Base-by-base conservation (phyloP, 2,797 vertebrate species). In the Cirrhinus molitorella region DNA sequence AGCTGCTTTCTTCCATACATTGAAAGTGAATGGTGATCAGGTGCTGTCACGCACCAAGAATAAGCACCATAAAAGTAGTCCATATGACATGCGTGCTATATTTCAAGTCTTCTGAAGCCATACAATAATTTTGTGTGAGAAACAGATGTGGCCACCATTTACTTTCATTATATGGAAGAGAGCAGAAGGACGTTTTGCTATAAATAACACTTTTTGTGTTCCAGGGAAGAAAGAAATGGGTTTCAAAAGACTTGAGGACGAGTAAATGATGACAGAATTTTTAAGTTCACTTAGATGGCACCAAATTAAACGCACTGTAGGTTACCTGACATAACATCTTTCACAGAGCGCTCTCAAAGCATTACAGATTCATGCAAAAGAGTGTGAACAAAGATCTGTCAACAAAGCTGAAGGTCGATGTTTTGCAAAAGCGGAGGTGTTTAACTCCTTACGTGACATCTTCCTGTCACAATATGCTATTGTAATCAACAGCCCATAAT, bases 181-280 rank as follows among this genome's bases (percentile, higher is more conserved):
- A 71, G 49, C 25, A 75, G 61, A 66, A 76, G 49, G 72, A 76
- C 53, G 34, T 67, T 76, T 37, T 45, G 61, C 72, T 76, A 83
- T 57, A 83, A 83, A 76, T 76, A 83, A 83, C 72, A 55, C 47
- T 10, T 66, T 75, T 76, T 75, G 71, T 49, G 43, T n/a, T 65
- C 11, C 34, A 31, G 23, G 34, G 23, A 53, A 43, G 23, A 76
- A 63, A 67, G 37, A 28, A 75, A 57, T 5, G n/a, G 45, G 45
- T 75, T 65, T 75, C 34, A 43, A 31, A 75, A 66, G 34, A 83
- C 37, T 40, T 31, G 34, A 75, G 61, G 80, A 23, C 1, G 19
- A 67, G 31, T 75, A 74, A 82, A 75, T 16, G n/a, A 65, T 23
- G 55, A 71, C 70, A 73, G 17, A 71, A 71, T 74, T 23, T 81